These are phyloP conservation scores for Cantharis nigra DNA, from an alignment of 2,888 invertebrate species.

Conservation along the genomic window DNA sequence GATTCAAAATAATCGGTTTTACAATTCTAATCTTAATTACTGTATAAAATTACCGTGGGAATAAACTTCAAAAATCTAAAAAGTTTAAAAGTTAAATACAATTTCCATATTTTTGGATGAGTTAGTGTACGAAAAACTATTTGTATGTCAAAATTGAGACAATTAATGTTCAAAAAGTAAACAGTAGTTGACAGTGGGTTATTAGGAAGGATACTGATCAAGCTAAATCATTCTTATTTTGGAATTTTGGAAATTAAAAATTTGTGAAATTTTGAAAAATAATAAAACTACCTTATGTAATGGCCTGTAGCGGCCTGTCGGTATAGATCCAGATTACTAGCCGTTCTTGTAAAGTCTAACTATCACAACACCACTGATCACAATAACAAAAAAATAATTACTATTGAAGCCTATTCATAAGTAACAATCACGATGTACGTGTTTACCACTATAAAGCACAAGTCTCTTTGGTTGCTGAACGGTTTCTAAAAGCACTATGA, in stretches of 20 bases:
- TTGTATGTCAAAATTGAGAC: background rate
- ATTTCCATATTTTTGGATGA: background rate
- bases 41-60: background rate
- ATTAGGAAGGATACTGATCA: no score
- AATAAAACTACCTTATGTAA: constrained; percentile 66
- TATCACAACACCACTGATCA: constrained; percentile 28
- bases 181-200: background rate
- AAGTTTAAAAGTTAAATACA: no score
- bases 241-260: background rate
- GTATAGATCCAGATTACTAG: constrained; percentile 76
- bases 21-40: no score
- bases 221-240: background rate
- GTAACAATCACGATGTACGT: constrained; percentile 41
- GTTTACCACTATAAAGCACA: constrained; percentile 50
- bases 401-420: constrained; percentile 17
- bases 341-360: constrained; percentile 15
- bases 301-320: constrained; percentile 76
- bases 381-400: constrained; percentile 22
- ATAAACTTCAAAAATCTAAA: background rate
- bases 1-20: no score
- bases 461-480: constrained; percentile 47
- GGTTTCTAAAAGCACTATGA: constrained; percentile 29
- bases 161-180: background rate
- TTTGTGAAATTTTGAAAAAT: background rate
- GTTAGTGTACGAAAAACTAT: background rate